Evolutionary conservation across 2,797 vertebrate genomes (phyloP), one percentile per base, ranked within the genome.

Genomic region (Hoplostethus mediterraneus): DNA sequence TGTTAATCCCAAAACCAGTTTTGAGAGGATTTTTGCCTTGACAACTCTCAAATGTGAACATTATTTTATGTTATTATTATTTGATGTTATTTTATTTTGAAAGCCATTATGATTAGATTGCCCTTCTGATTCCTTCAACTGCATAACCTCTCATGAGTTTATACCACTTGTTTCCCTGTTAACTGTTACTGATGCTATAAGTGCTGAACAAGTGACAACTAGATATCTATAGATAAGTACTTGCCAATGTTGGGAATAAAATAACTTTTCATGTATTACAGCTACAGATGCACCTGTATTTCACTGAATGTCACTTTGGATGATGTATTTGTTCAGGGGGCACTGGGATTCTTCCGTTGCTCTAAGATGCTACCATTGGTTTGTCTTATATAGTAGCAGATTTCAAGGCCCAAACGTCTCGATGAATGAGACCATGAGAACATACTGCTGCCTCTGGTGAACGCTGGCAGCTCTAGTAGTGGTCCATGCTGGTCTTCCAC

Each of bases 401-500:
- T 72, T 49, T 75, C 67, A 65, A 70, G 72, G 51, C 53, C 70
- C 52, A 79, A 77, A 82, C 70, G 60, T 60, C 56, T 67, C 82
- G 89, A 85, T 72, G 69, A 80, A 82, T 58, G 60, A 74, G 58
- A 75, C 56, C 81, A 75, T 67, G 60, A 73, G 65, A 78, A 36
- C 77, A 77, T 73, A 73, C 68, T 79, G 68, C 84, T 73, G 68
- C 76, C 67, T 30, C 71, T 76, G 70, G 77, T 79, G 82, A 88
- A 86, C 80, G 79, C 81, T 80, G 81, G 69, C 84, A 80, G 77
- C 67, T 73, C 57, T 77, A 79, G 56, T 80, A 73, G 79, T 72
- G 75, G 75, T 85, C 75, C 64, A 79, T 75, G 71, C 84, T 85
- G 87, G 81, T 90, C 88, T 90, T 90, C 73, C 82, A 83, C 81